phyloP scores from a whole-genome alignment of 2,888 invertebrate species.

The Spodoptera exigua region DNA sequence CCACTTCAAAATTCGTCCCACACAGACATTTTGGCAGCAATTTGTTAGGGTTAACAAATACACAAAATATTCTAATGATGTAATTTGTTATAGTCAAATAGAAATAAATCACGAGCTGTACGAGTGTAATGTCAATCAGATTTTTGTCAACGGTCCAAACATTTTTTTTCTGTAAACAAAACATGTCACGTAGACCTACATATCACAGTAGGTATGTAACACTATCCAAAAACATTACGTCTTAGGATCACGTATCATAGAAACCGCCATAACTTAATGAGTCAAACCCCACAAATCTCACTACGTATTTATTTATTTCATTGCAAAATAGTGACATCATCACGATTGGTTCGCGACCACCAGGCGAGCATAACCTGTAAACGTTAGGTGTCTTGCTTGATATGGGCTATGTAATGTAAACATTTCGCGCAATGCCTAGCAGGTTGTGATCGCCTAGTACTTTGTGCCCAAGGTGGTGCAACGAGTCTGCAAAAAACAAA shows the following conservation, averaged over 20 bases:
- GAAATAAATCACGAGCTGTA: too few species aligned
- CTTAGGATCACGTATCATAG: constrained; percentile 48
- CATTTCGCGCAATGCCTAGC: constrained; percentile 67
- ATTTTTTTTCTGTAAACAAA: constrained; percentile 10
- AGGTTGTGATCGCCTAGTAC: constrained; percentile 69
- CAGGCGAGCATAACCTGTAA: constrained; percentile 73
- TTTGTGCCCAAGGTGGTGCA: constrained; percentile 22
- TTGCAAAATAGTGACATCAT: constrained; percentile 79
- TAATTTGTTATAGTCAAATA: too few species aligned
- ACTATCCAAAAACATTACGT: constrained; percentile 42
- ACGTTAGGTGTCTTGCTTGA: constrained; percentile 71
- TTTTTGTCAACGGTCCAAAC: constrained; percentile 5
- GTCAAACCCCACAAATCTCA: constrained; percentile 42
- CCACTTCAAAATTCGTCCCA: constrained; percentile 17
- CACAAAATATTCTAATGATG: too few species aligned
- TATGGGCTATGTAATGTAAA: constrained; percentile 76
- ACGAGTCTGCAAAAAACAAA: constrained; percentile 35
- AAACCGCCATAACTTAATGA: constrained; percentile 43
- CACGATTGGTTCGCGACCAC: constrained; percentile 76
- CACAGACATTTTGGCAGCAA: not conserved
- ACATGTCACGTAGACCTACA: constrained; percentile 42
- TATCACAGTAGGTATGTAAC: constrained; percentile 38
- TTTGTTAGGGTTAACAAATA: not conserved
- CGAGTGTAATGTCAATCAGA: not conserved
- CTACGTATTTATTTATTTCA: constrained; percentile 52